phyloP scores from a whole-genome alignment of 2,113 vertebrate species.

The Podocnemis expansa region DNA sequence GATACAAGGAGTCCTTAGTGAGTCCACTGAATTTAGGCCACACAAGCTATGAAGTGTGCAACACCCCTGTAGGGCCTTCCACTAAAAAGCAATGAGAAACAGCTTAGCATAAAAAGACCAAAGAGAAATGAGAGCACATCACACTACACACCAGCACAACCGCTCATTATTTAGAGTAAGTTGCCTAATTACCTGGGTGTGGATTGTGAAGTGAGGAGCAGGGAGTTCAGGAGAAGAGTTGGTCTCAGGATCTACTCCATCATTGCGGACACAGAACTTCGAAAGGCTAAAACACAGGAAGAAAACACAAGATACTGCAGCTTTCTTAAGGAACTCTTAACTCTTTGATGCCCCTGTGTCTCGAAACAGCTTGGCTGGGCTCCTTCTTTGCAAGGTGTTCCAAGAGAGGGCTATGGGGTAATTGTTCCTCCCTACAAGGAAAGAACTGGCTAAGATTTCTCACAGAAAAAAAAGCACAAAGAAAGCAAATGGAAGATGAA shows the following conservation, averaged over 20 bases:
- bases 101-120: not conserved
- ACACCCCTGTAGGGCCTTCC: not conserved
- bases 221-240: constrained; percentile 51
- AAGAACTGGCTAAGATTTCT: too few relatives aligned
- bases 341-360: not conserved
- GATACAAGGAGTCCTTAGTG: not conserved
- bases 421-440: not conserved
- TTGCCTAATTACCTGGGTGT: constrained; percentile 69
- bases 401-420: not conserved
- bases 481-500: too few relatives aligned
- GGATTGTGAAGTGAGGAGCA: constrained; percentile 11
- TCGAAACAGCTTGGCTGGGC: fast-evolving
- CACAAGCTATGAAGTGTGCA: not conserved
- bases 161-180: not conserved
- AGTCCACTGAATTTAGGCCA: not conserved
- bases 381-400: not conserved
- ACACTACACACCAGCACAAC: not conserved
- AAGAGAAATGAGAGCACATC: not conserved
- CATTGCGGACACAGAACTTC: not conserved
- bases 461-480: too few relatives aligned
- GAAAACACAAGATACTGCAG: not conserved
- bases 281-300: constrained; percentile 55
- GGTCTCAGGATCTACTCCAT: constrained; percentile 31
- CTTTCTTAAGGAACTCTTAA: not conserved
- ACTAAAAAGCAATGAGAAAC: not conserved